phyloP scores from a whole-genome alignment of 1,140 invertebrate genomes.

The Drosophila novamexicana region DNA sequence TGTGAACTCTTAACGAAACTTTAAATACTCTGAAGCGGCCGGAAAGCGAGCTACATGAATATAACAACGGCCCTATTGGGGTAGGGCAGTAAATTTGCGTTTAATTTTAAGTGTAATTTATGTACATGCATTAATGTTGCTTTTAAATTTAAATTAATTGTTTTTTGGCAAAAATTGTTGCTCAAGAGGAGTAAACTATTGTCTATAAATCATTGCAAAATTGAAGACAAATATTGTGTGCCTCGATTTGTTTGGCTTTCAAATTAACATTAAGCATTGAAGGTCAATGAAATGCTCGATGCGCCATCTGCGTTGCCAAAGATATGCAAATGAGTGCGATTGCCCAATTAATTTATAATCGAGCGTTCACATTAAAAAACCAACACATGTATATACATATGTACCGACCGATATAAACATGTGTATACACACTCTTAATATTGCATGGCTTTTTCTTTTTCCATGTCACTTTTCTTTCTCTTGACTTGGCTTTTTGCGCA shows the following conservation, averaged over 20 bases:
- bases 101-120: conserved; percentile 15
- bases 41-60: conserved; percentile 12
- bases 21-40: conserved; percentile 1
- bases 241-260: conserved; percentile 57
- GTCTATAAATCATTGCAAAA: conserved; percentile 29
- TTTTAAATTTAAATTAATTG: conserved; percentile 27
- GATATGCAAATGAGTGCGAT: conserved; percentile 55
- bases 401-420: not conserved
- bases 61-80: conserved; percentile 19
- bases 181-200: not conserved
- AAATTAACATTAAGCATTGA: conserved; percentile 63
- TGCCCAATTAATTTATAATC: conserved; percentile 28
- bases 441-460: conserved; percentile 32
- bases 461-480: conserved; percentile 41
- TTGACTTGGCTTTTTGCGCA: conserved; percentile 21
- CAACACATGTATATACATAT: not conserved
- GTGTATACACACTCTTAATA: conserved; percentile 20
- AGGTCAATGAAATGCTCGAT: conserved; percentile 75
- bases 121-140: conserved; percentile 3
- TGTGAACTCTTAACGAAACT: conserved; percentile 12
- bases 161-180: not conserved
- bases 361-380: conserved; percentile 7
- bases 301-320: conserved; percentile 54
- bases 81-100: conserved; percentile 10
- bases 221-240: conserved; percentile 10